Base-by-base conservation (phyloP, 1,140 invertebrate species). In the Tetraneura akinire region DNA sequence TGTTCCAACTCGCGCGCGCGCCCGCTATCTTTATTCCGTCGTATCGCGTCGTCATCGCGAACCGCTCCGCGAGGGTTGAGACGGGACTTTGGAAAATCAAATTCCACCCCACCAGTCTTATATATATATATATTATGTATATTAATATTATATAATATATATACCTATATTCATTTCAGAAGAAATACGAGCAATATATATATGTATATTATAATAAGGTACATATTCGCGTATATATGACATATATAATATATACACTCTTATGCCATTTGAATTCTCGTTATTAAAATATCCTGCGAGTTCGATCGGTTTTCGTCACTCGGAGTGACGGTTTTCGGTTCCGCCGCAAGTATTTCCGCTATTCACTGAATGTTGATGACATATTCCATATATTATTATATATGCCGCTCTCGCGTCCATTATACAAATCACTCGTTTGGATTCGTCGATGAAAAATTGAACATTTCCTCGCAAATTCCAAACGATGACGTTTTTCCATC, bases 281-380 rank as follows among this genome's bases (percentile, higher is more conserved):
- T 76, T 76, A 76, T 76, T 76, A 16, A 76, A 76, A 76, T 76
- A 57, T 76, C 53, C 11, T n/a, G 11, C n/a, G 51, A 6, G 47
- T 55, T 37, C 29, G 47, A 55, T 76, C 49, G 29, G 73, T 76
- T 74, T 21, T 14, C 10, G 53, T 42, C 8, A 23, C 70, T 29
- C 47, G 66, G 21, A 2, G 53, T 4, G 53, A 42, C n/a, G 18
- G 64, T 37, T 47, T 10, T 47, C 11, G 21, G n/a, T 8, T 13
- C 62, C 66, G 21, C 37, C 66, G 42, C 66, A 45, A 68, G 73
- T 55, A 76, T 76, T 55, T 37, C 21, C 73, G 73, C 51, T 76
- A 76, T 76, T 76, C 51, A n/a, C 9, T 37, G 73, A 76, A 76
- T 76, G 49, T 76, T 76, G 73, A 76, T 55, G 73, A 76, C 14